A percentile compares a stretch with the other conserved stretches of the same genome.
Evolutionary conservation across 2,797 vertebrate genomes (phyloP).

Genomic region (Jordanella pulchra): DNA sequence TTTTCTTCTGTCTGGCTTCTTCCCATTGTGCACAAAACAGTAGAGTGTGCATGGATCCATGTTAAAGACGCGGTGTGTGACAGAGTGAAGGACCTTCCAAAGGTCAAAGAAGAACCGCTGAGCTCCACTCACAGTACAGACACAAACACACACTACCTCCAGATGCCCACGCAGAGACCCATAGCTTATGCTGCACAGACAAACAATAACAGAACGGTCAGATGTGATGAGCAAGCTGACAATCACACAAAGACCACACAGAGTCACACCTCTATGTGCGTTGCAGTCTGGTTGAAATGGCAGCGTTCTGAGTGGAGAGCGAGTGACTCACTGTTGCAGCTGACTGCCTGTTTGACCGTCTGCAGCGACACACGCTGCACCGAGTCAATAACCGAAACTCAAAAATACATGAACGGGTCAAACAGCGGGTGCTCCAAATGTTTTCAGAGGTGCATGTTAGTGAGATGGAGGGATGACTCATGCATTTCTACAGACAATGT

Average conservation of each 20-base stretch:
- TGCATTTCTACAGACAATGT: slow-evolving; percentile 34
- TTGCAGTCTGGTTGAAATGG: slow-evolving; percentile 36
- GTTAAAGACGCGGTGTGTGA: slow-evolving; percentile 22
- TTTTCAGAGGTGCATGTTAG: slow-evolving; percentile 29
- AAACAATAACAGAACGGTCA: neutral
- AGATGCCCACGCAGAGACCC: slow-evolving; percentile 14
- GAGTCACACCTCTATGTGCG: slow-evolving; percentile 23
- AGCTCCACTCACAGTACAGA: slow-evolving; percentile 21
- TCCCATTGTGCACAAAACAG: neutral
- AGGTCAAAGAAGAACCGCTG: slow-evolving; percentile 53
- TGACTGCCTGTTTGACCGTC: slow-evolving; percentile 52
- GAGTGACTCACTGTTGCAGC: slow-evolving; percentile 58
- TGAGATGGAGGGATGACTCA: slow-evolving; percentile 56
- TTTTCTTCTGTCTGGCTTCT: slow-evolving; percentile 1
- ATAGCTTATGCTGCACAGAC: slow-evolving; percentile 11
- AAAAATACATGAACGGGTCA: slow-evolving; percentile 14
- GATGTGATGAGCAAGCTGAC: slow-evolving; percentile 15
- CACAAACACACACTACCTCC: slow-evolving; percentile 2
- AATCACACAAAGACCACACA: neutral
- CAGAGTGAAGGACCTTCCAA: slow-evolving; percentile 42
- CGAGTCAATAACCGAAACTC: slow-evolving; percentile 34
- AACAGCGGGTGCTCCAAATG: slow-evolving; percentile 17
- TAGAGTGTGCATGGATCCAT: slow-evolving; percentile 10
- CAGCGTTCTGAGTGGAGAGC: slow-evolving; percentile 38
- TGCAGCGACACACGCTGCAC: slow-evolving; percentile 31